Conservation (phyloP, 2,113 vertebrate species). For the Zosterops lateralis region DNA sequence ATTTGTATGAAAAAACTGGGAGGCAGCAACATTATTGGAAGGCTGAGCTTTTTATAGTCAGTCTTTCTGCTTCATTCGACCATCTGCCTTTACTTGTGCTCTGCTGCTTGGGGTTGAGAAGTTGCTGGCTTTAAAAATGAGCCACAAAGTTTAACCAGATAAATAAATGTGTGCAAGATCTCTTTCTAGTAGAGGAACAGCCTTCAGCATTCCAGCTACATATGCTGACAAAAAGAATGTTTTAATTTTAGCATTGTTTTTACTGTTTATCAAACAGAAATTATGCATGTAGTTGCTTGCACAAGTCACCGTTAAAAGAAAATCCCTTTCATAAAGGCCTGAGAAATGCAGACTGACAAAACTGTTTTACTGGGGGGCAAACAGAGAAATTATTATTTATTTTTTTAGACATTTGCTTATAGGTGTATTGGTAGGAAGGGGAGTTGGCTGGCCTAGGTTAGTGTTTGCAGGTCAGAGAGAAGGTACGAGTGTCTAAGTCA, state of each 20-base stretch:
- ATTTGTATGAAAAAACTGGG: constrained; percentile 43
- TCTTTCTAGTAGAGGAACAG: background rate
- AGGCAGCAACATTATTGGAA: constrained; percentile 38
- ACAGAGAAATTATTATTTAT: background rate
- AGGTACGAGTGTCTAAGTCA: background rate
- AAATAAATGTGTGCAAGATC: constrained; percentile 54
- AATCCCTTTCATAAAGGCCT: constrained; percentile 2
- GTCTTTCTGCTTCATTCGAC: constrained; percentile 45
- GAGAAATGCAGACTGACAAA: background rate
- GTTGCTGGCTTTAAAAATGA: constrained; percentile 57
- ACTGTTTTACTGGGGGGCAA: constrained; percentile 21
- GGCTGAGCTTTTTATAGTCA: constrained; percentile 56
- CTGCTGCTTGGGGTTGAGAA: constrained; percentile 56
- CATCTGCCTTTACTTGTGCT: constrained; percentile 62
- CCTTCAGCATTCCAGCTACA: constrained; percentile 34
- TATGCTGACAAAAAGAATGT: constrained; percentile 43
- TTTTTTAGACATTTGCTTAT: background rate
- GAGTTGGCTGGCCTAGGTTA: background rate
- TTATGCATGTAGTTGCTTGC: background rate
- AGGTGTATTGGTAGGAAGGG: background rate
- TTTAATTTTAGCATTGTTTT: constrained; percentile 57
- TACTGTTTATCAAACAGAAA: constrained; percentile 52
- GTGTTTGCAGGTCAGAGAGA: background rate
- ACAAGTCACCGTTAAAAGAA: constrained; percentile 10
- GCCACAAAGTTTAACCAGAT: constrained; percentile 47